Evolutionary conservation across 2,113 vertebrate species (phyloP).

Genomic region (Tautogolabrus adspersus): DNA sequence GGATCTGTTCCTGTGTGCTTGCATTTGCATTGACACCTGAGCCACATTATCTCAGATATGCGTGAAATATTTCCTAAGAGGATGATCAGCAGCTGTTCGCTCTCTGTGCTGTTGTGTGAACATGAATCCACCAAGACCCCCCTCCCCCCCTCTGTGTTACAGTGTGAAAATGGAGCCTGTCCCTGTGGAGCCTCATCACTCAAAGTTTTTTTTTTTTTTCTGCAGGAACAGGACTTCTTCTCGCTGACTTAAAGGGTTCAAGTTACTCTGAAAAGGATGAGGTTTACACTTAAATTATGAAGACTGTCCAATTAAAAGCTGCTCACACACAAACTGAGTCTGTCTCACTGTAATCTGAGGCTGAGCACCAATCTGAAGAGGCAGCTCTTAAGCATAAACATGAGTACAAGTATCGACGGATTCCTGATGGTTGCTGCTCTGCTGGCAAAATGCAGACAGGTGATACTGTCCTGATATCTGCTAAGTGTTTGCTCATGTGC

Average conservation of each 20-base stretch:
- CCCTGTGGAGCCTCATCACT: conserved; percentile 39
- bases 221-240: conserved; percentile 5
- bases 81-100: neutral
- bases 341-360: conserved; percentile 29
- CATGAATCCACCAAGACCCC: neutral
- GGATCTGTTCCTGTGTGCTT: neutral
- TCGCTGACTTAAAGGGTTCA: neutral
- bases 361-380: conserved; percentile 41
- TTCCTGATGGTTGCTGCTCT: conserved; percentile 22
- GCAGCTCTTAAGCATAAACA: conserved; percentile 25
- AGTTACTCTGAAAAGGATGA: conserved; percentile 48
- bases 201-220: conserved; percentile 2
- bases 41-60: neutral
- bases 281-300: conserved; percentile 27
- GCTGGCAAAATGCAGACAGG: conserved; percentile 21
- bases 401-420: conserved; percentile 30
- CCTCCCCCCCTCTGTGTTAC: neutral
- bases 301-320: conserved; percentile 15
- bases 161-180: conserved; percentile 41
- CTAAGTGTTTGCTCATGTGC: conserved; percentile 29
- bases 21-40: neutral
- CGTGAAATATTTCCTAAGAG: neutral
- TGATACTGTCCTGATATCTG: conserved; percentile 26
- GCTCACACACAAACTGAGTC: neutral
- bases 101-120: neutral